Evolutionary conservation across 2,797 vertebrate species (phyloP).

Genomic region (Melanotaenia maccullochi): DNA sequence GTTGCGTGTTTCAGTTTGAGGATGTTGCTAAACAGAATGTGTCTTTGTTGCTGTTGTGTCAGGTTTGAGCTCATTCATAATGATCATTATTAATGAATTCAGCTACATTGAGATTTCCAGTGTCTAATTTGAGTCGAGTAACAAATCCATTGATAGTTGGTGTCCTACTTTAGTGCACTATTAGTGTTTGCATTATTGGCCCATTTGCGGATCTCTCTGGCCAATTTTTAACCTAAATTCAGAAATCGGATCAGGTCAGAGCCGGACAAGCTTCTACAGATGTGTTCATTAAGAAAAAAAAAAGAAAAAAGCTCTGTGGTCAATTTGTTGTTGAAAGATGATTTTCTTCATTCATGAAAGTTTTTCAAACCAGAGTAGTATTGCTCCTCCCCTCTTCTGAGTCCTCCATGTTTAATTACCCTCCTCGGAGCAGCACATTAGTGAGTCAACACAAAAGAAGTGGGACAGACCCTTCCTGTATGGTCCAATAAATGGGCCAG

Average conservation of each 20-base stretch:
- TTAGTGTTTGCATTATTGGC: conserved; percentile 52
- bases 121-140: background rate
- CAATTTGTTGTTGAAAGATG: background rate
- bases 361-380: conserved; percentile 6
- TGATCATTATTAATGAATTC: background rate
- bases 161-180: conserved; percentile 53
- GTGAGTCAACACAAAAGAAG: conserved; percentile 48
- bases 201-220: conserved; percentile 38
- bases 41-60: background rate
- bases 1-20: background rate
- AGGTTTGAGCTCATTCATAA: background rate
- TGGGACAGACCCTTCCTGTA: conserved; percentile 50
- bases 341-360: conserved; percentile 41
- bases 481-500: conserved; percentile 47
- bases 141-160: conserved; percentile 29
- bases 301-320: background rate
- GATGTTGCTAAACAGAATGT: background rate
- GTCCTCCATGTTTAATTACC: conserved; percentile 34
- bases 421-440: conserved; percentile 33
- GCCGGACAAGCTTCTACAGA: conserved; percentile 11
- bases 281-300: background rate
- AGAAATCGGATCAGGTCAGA: conserved; percentile 58
- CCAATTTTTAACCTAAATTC: conserved; percentile 51
- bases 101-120: background rate
- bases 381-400: background rate